Conservation (phyloP, 2,888 invertebrate genomes). For the Thalpophila matura region DNA sequence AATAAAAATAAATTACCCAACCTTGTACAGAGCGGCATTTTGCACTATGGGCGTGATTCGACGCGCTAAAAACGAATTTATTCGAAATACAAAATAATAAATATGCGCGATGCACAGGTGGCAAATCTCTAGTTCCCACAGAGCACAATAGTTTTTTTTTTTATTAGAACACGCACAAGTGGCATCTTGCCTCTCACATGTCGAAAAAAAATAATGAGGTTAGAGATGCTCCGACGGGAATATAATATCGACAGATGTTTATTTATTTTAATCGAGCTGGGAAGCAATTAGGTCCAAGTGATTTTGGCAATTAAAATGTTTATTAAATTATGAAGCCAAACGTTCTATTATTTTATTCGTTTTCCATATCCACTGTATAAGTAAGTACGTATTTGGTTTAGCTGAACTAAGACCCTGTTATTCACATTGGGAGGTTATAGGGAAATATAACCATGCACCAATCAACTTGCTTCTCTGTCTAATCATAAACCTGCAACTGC, state of each 20-base stretch:
- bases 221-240: slow-evolving; percentile 59
- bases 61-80: slow-evolving; percentile 34
- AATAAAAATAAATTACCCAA: slow-evolving; percentile 24
- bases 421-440: no score
- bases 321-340: not conserved
- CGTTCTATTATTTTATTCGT: not conserved
- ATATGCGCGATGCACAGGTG: slow-evolving; percentile 72
- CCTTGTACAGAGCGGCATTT: slow-evolving; percentile 26
- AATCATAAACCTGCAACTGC: no score
- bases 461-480: no score
- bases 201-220: slow-evolving; percentile 73
- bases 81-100: slow-evolving; percentile 48
- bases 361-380: no score
- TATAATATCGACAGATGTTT: slow-evolving; percentile 47
- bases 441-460: no score
- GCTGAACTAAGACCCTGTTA: no score
- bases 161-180: slow-evolving; percentile 65
- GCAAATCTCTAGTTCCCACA: slow-evolving; percentile 80
- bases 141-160: slow-evolving; percentile 75
- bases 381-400: no score
- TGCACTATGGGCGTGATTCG: slow-evolving; percentile 21
- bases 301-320: slow-evolving; percentile 5
- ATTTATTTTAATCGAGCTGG: slow-evolving; percentile 18
- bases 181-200: slow-evolving; percentile 71
- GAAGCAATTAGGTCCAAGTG: not conserved